A percentile compares a stretch with the other conserved stretches of the same genome.
phyloP scores from a whole-genome alignment of 2,113 vertebrate genomes.

The Micronycteris hirsuta region DNA sequence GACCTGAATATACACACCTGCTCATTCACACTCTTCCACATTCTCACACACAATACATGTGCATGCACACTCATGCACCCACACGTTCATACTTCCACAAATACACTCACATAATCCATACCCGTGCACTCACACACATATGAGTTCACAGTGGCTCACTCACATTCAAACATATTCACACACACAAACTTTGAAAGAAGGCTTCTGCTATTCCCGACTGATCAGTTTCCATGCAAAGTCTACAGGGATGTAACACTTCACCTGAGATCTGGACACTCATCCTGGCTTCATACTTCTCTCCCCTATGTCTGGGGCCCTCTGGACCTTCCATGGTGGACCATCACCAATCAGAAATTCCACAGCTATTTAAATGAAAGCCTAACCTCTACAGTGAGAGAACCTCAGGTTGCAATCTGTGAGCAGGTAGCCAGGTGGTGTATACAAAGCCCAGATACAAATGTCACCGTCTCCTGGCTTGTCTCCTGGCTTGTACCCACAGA shows the following conservation, averaged over 20 bases:
- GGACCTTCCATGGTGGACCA: background rate
- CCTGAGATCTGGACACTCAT: background rate
- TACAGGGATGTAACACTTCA: background rate
- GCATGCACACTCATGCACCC: too few species aligned
- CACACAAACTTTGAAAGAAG: too few species aligned
- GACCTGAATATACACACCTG: accelerated
- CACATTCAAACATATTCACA: background rate
- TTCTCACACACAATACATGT: background rate
- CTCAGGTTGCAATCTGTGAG: accelerated
- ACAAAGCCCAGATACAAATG: background rate
- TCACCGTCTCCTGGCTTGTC: too few species aligned
- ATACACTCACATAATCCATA: background rate
- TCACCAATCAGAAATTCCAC: background rate
- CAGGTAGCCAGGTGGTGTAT: accelerated
- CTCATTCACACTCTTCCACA: background rate
- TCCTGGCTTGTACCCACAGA: background rate
- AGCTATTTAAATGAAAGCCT: background rate
- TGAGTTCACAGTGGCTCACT: background rate
- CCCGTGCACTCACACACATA: too few species aligned
- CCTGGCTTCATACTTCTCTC: background rate
- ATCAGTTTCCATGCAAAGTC: background rate
- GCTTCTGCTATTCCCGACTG: accelerated
- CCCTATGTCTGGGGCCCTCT: accelerated
- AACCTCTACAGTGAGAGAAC: background rate
- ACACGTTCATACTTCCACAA: too few species aligned